Base-by-base conservation (phyloP, 2,888 invertebrate species). In the Watsonalla cultraria region DNA sequence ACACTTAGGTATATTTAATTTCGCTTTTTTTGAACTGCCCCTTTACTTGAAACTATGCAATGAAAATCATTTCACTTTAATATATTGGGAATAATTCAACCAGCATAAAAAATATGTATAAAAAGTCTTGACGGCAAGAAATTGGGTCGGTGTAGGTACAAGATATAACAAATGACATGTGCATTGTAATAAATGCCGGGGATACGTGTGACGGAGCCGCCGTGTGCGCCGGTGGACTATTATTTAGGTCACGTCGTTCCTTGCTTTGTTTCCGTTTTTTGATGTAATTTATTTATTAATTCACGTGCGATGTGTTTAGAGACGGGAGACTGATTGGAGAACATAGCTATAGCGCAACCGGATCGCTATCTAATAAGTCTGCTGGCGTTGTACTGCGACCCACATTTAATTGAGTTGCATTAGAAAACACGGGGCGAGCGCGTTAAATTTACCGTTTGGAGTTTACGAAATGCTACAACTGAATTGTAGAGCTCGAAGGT, bases 381-480 rank as follows among this genome's bases (percentile, higher is more conserved):
- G 66, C 54, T 75, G 72, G 67, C 72, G 74, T 77, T 74, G 76
- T 76, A 78, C 74, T 69, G 76, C 83, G 88, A 84, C 87, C 90
- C 71, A 89, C 81, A 88, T 90, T 82, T 78, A 75, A 76, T 75
- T 74, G 75, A 81, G 81, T 88, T 88, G 86, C 86, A 84, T 83
- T 86, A 84, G 81, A 87, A 84, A 86, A 85, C 78, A 82, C 80
- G 79, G 81, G 83, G 78, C 83, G 78, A 80, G 81, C 81, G 86
- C 82, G 83, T 84, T 85, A 83, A 86, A 86, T 87, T 88, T 82
- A 83, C 83, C 80, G 86, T 88, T 88, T 82, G 84, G 82, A 79
- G 86, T 88, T 90, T 88, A 86, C 90, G 85, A 90, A 90, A 89
- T 82, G 82, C 83, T 85, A 84, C 81, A 82, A 84, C 82, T 85